Conservation (phyloP, 2,888 invertebrate genomes). For the Scaptomyza cyrtandrae region DNA sequence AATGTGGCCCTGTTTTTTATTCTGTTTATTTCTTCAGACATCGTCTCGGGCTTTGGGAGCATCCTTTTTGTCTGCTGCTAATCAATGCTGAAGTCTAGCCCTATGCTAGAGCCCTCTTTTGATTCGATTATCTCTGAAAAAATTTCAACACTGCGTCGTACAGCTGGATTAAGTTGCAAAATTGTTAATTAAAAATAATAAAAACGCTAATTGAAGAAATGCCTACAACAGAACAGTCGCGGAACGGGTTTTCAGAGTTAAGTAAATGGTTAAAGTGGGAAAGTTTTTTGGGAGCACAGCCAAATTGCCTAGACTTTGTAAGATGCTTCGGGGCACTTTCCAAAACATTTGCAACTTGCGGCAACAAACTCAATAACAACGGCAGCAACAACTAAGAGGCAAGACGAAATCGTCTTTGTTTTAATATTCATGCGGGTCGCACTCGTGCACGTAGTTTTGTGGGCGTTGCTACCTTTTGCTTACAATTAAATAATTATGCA, state of each 20-base stretch:
- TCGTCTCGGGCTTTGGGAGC: no score
- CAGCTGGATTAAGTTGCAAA: slow-evolving; percentile 72
- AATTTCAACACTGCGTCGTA: slow-evolving; percentile 35
- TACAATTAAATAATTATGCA: slow-evolving; percentile 76
- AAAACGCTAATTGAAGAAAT: slow-evolving; percentile 77
- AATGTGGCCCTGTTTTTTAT: no score
- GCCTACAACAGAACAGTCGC: slow-evolving; percentile 54
- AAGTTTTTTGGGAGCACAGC: slow-evolving; percentile 55
- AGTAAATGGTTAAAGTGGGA: slow-evolving; percentile 29
- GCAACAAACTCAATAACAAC: slow-evolving; percentile 31
- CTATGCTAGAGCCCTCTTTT: slow-evolving; percentile 27
- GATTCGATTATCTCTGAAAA: slow-evolving; percentile 67
- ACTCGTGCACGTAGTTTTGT: slow-evolving; percentile 50
- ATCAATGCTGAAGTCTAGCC: no score
- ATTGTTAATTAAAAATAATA: slow-evolving; percentile 80
- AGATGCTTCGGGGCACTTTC: slow-evolving; percentile 58
- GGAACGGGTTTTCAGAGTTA: slow-evolving; percentile 2
- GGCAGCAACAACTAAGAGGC: slow-evolving; percentile 14
- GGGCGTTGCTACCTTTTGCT: slow-evolving; percentile 12
- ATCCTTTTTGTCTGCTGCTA: no score
- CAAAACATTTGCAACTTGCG: slow-evolving; percentile 57
- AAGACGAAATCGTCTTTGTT: slow-evolving; percentile 58
- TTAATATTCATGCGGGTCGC: slow-evolving; percentile 72
- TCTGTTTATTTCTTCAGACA: no score
- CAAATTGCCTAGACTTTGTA: slow-evolving; percentile 57